Evolutionary conservation across 2,113 vertebrate species (phyloP).

Genomic region (Catharus minimus): DNA sequence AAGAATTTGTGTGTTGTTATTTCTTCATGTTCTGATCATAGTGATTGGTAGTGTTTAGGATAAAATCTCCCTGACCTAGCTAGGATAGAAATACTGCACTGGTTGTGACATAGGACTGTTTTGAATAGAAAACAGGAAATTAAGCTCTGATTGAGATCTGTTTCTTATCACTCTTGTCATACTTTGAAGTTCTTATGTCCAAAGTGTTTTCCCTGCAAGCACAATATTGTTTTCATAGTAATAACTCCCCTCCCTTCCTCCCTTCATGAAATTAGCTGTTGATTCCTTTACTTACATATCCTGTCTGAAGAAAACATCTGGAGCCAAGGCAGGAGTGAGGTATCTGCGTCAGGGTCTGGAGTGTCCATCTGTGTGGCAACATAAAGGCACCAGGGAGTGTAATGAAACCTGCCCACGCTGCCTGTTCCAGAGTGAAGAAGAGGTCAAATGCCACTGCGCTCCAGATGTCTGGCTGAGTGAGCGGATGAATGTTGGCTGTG

Average conservation of each 20-base stretch:
- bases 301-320: background rate
- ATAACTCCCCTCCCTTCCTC: background rate
- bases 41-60: background rate
- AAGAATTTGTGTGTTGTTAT: background rate
- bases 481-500: background rate
- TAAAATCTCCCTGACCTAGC: background rate
- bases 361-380: background rate
- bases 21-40: background rate
- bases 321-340: background rate
- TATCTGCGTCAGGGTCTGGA: background rate
- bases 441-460: background rate
- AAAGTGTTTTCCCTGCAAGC: conserved; percentile 18
- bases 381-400: too few species aligned
- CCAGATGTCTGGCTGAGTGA: background rate
- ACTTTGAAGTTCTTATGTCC: background rate
- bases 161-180: conserved; percentile 35
- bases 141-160: conserved; percentile 25
- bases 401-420: background rate
- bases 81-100: background rate
- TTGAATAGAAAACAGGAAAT: conserved; percentile 45
- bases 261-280: background rate
- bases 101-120: background rate
- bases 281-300: background rate
- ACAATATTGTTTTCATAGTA: conserved; percentile 16
- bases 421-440: background rate